Conservation (phyloP, 2,113 vertebrate genomes). For the Xyliphius kryptos region DNA sequence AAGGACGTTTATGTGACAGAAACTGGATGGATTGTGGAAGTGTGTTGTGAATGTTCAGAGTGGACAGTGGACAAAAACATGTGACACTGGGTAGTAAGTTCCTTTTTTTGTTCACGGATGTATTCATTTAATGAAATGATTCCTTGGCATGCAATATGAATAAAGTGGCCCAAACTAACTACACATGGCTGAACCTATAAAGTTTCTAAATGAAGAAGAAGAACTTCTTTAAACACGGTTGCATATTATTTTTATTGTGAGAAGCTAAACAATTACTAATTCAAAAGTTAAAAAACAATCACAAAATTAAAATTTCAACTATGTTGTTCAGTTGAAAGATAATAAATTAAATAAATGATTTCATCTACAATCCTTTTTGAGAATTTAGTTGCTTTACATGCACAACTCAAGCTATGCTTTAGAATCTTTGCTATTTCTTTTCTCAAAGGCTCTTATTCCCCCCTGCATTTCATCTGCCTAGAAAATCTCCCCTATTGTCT, state of each 20-base stretch:
- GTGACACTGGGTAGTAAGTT: not conserved
- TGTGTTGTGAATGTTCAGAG: not conserved
- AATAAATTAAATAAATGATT: not conserved
- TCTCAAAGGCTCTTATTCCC: conserved; percentile 29
- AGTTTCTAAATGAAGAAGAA: no score
- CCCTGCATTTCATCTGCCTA: conserved; percentile 33
- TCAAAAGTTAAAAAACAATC: no score
- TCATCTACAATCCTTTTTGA: not conserved
- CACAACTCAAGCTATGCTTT: conserved; percentile 19
- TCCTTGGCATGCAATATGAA: no score
- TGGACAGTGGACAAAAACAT: not conserved
- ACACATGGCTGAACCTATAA: no score
- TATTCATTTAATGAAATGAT: not conserved
- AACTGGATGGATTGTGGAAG: not conserved
- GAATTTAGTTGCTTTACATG: not conserved
- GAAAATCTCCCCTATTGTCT: conserved; percentile 47
- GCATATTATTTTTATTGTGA: no score
- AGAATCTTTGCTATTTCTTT: conserved; percentile 22
- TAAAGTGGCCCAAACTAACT: no score
- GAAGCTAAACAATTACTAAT: no score
- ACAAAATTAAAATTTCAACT: no score
- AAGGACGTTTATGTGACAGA: not conserved
- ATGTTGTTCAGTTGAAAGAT: no score
- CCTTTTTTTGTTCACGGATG: not conserved
- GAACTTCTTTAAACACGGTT: no score